These are phyloP conservation scores for Chiloscyllium plagiosum DNA, from an alignment of 2,113 vertebrate genomes.

Conservation along the genomic window DNA sequence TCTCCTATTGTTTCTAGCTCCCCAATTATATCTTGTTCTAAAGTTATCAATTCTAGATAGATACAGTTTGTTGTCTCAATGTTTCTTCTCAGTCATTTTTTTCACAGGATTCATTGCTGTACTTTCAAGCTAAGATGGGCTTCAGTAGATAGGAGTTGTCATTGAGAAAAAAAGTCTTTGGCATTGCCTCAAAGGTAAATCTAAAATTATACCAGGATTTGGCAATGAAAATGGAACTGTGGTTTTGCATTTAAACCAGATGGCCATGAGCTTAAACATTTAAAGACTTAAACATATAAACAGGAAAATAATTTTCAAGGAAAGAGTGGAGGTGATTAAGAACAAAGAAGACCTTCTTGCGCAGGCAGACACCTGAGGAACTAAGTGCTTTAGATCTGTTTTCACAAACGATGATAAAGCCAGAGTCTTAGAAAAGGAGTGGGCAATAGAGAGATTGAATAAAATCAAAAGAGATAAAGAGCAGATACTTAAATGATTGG, in stretches of 20 bases:
- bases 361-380: not conserved
- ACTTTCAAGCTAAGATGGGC: not conserved
- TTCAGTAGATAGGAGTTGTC: not conserved
- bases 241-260: not conserved
- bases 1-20: not conserved
- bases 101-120: not conserved
- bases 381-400: not conserved
- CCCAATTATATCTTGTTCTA: not conserved
- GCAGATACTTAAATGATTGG: not conserved
- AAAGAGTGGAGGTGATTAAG: not conserved
- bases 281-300: not conserved
- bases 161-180: not conserved
- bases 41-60: not conserved
- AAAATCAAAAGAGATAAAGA: not conserved
- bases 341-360: not conserved
- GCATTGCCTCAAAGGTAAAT: not conserved
- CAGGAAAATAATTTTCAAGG: not conserved
- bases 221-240: not conserved
- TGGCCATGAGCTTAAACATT: not conserved
- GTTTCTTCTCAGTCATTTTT: not conserved
- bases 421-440: not conserved
- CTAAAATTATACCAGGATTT: not conserved
- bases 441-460: not conserved
- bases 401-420: not conserved
- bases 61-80: not conserved